Percentiles rank a stretch among this genome's conserved stretches.
These are phyloP conservation scores for Microchirus variegatus DNA, from an alignment of 2,797 vertebrate genomes.

Conservation along the genomic window DNA sequence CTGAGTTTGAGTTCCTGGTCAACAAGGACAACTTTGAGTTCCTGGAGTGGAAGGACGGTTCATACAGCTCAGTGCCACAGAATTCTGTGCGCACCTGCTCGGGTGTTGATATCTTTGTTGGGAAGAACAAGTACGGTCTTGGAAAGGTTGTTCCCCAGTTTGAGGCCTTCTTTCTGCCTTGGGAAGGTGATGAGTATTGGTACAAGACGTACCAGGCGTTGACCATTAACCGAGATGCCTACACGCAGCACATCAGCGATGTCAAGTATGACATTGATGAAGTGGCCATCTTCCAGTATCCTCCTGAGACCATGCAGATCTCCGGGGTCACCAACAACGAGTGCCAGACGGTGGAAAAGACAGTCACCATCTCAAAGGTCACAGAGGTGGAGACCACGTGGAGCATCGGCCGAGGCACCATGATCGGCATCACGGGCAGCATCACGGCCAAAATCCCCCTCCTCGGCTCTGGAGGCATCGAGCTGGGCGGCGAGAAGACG, in stretches of 20 bases:
- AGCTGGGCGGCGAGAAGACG: slow-evolving; percentile 72
- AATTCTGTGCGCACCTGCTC: slow-evolving; percentile 72
- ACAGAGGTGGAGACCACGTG: slow-evolving; percentile 77
- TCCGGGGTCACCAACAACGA: slow-evolving; percentile 80
- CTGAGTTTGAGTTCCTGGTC: slow-evolving; percentile 75
- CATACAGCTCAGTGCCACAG: slow-evolving; percentile 74
- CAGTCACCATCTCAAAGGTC: slow-evolving; percentile 77
- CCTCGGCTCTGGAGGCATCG: slow-evolving; percentile 70
- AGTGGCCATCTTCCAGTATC: slow-evolving; percentile 75
- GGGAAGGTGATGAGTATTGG: slow-evolving; percentile 82
- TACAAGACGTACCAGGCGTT: slow-evolving; percentile 81
- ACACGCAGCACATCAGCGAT: slow-evolving; percentile 74
- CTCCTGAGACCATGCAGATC: slow-evolving; percentile 79
- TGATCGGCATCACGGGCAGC: slow-evolving; percentile 75
- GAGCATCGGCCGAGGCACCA: slow-evolving; percentile 80
- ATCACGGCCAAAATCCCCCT: slow-evolving; percentile 80
- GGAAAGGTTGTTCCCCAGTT: slow-evolving; percentile 79
- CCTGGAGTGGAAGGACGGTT: slow-evolving; percentile 78
- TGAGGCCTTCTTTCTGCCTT: slow-evolving; percentile 81
- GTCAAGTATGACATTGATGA: slow-evolving; percentile 77
- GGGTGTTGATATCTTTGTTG: slow-evolving; percentile 71
- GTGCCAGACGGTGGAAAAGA: slow-evolving; percentile 72
- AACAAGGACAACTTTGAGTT: slow-evolving; percentile 83
- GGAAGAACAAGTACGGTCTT: slow-evolving; percentile 83
- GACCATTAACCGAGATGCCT: slow-evolving; percentile 76